Conservation (phyloP, 2,797 vertebrate genomes). For the Neopelma chrysocephalum region DNA sequence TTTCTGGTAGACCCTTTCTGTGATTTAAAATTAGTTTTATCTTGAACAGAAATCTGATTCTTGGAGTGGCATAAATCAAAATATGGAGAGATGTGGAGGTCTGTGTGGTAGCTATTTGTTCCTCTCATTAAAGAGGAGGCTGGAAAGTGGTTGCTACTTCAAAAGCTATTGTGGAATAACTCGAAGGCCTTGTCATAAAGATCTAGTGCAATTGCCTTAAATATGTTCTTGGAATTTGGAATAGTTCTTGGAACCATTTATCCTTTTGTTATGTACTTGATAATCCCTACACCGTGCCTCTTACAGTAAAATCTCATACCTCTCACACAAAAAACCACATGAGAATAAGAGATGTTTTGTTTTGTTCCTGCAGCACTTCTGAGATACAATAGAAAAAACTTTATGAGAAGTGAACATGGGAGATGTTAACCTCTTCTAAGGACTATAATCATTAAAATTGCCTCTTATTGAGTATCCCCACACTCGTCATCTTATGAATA, state of each 20-base stretch:
- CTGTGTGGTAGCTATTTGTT: neutral
- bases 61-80: neutral
- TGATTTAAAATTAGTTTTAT: neutral
- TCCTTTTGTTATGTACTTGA: neutral
- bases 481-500: neutral
- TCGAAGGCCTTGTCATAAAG: neutral
- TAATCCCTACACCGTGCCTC: neutral
- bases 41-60: neutral
- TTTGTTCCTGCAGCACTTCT: neutral
- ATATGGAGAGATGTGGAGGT: neutral
- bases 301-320: neutral
- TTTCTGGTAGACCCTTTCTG: neutral
- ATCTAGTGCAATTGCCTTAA: neutral
- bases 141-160: neutral
- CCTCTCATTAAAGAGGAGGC: neutral
- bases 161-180: neutral
- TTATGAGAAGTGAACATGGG: neutral
- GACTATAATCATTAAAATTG: neutral
- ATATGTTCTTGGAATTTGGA: neutral
- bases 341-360: neutral
- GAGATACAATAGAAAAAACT: neutral
- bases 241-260: neutral
- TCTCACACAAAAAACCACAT: neutral
- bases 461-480: neutral
- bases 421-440: neutral